Percentiles rank a stretch among this genome's conserved stretches.
These are phyloP conservation scores for Tringa solitaria DNA, from an alignment of 2,113 vertebrate genomes.

Conservation along the genomic window DNA sequence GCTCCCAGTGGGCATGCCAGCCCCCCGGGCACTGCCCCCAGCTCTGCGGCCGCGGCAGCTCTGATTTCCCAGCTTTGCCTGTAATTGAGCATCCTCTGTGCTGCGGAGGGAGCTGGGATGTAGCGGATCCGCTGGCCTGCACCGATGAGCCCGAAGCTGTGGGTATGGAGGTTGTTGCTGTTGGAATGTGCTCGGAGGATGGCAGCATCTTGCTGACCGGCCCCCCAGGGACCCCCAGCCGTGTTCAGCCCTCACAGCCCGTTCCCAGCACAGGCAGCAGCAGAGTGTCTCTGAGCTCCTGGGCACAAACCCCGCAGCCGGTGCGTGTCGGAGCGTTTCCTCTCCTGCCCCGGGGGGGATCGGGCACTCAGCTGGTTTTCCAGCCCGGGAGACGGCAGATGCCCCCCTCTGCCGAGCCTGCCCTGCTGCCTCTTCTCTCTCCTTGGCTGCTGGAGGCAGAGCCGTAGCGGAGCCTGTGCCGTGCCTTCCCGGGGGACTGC, in stretches of 20 bases:
- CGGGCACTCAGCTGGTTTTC: not conserved
- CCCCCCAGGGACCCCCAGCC: not conserved
- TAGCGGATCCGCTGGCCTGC: not conserved
- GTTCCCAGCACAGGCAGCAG: not conserved
- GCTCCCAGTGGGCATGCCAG: not conserved
- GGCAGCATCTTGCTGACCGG: not conserved
- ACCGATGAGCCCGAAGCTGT: rapidly evolving
- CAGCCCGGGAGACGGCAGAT: not conserved
- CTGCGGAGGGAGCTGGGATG: not conserved
- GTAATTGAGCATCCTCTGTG: not conserved
- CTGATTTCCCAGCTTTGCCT: not conserved
- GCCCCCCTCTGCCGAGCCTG: not conserved
- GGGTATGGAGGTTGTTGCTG: not conserved
- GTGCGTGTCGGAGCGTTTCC: rapidly evolving
- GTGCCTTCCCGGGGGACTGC: not conserved
- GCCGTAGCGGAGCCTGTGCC: rapidly evolving
- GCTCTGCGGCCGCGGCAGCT: rapidly evolving
- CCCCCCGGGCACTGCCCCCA: not conserved
- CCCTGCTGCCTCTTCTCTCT: not conserved
- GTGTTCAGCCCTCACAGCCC: rapidly evolving
- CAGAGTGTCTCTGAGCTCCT: not conserved
- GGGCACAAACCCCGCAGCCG: not conserved
- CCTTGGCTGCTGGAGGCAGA: not conserved
- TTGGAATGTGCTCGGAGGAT: not conserved
- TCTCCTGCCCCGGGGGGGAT: not conserved